phyloP scores from a whole-genome alignment of 2,113 vertebrate genomes.

The Lophius piscatorius region DNA sequence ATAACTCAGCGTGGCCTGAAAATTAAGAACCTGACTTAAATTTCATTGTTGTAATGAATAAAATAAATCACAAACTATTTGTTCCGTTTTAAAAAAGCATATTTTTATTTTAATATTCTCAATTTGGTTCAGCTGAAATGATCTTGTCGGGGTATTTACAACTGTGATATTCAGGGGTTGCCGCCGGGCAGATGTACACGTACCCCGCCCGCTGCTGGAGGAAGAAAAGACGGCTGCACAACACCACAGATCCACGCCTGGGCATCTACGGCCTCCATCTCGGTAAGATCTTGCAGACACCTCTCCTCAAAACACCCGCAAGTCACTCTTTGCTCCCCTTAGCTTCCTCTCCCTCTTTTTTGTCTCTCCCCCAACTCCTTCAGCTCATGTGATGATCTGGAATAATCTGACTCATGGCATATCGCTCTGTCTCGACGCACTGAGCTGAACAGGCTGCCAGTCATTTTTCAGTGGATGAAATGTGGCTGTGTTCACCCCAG shows the following conservation, averaged over 20 bases:
- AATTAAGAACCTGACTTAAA: no score
- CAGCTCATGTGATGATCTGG: slow-evolving; percentile 59
- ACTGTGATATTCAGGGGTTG: slow-evolving; percentile 78
- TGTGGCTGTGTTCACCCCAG: slow-evolving; percentile 55
- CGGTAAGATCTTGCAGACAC: slow-evolving; percentile 76
- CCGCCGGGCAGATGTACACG: slow-evolving; percentile 93
- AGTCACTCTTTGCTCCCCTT: neutral
- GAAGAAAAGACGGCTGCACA: slow-evolving; percentile 93
- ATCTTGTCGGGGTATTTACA: neutral
- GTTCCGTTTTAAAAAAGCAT: no score
- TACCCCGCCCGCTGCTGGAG: slow-evolving; percentile 98
- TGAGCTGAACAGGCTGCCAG: slow-evolving; percentile 46
- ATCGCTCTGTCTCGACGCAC: slow-evolving; percentile 33
- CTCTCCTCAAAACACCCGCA: slow-evolving; percentile 25
- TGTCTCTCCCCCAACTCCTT: slow-evolving; percentile 20
- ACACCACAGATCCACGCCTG: slow-evolving; percentile 88
- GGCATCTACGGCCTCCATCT: slow-evolving; percentile 90
- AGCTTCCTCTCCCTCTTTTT: neutral
- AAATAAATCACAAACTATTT: no score
- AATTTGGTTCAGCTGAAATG: neutral
- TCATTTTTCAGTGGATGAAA: slow-evolving; percentile 65
- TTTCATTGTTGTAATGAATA: no score
- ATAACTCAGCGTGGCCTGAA: no score
- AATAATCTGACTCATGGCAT: slow-evolving; percentile 62
- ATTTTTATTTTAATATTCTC: neutral